Conservation (phyloP, 2,797 vertebrate genomes). For the Carcharodon carcharias region DNA sequence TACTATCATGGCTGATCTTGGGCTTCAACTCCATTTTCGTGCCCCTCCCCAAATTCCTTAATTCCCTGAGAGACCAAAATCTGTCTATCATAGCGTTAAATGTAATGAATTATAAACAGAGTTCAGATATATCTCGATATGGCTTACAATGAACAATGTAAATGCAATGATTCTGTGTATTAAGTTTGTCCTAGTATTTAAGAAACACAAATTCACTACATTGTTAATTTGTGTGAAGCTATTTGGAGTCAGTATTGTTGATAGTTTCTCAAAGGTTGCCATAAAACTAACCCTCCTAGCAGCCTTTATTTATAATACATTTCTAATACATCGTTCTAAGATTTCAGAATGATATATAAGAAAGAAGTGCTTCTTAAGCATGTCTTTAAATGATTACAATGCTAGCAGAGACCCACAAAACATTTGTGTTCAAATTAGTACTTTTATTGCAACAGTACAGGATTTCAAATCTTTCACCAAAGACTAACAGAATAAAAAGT, state of each 20-base stretch:
- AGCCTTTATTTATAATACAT: background rate
- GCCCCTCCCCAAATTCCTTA: too few species aligned
- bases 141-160: background rate
- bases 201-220: background rate
- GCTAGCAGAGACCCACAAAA: too few species aligned
- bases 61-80: too few species aligned
- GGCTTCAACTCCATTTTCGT: too few species aligned
- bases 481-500: too few species aligned
- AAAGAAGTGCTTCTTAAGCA: background rate
- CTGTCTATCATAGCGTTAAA: too few species aligned
- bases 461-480: too few species aligned
- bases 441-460: too few species aligned
- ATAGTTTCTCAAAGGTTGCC: background rate
- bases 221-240: background rate
- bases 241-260: background rate
- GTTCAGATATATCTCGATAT: background rate
- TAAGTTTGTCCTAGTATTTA: background rate
- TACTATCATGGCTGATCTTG: too few species aligned
- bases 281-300: background rate
- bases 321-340: background rate
- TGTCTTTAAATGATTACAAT: background rate
- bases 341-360: background rate
- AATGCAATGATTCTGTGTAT: background rate
- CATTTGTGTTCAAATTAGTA: too few species aligned
- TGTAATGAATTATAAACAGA: background rate